Percentiles rank a stretch among this genome's conserved stretches.
Evolutionary conservation across 2,797 vertebrate genomes (phyloP).

Genomic region (Mionectes olivaceus): DNA sequence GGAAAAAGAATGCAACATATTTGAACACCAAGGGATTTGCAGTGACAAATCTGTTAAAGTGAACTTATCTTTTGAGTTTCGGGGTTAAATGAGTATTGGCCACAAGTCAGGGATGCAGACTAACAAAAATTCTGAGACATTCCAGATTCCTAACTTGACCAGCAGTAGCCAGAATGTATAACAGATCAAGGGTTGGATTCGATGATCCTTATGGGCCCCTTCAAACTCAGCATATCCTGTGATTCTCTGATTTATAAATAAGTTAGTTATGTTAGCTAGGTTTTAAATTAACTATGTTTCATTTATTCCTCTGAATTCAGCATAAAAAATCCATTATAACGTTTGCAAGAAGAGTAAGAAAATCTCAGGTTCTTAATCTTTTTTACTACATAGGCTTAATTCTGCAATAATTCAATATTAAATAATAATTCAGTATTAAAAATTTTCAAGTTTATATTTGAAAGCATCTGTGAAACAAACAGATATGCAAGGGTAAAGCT

Average conservation of each 20-base stretch:
- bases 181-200: not conserved
- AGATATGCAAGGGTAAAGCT: slow-evolving; percentile 51
- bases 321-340: not conserved
- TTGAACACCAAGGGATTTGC: slow-evolving; percentile 71
- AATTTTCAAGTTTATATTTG: slow-evolving; percentile 51
- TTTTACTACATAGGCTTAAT: slow-evolving; percentile 14
- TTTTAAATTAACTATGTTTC: slow-evolving; percentile 1
- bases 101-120: slow-evolving; percentile 18
- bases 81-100: slow-evolving; percentile 51
- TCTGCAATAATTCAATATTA: slow-evolving; percentile 28
- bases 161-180: not conserved
- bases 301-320: not conserved
- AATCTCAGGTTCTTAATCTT: slow-evolving; percentile 33
- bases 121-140: slow-evolving; percentile 52
- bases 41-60: slow-evolving; percentile 63
- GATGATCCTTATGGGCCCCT: not conserved
- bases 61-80: slow-evolving; percentile 58
- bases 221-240: not conserved
- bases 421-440: slow-evolving; percentile 25
- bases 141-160: slow-evolving; percentile 39
- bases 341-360: not conserved
- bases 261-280: not conserved
- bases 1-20: slow-evolving; percentile 47
- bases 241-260: not conserved
- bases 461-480: slow-evolving; percentile 55